phyloP scores from a whole-genome alignment of 2,888 invertebrate species.

The Leptopterna dolabrata region DNA sequence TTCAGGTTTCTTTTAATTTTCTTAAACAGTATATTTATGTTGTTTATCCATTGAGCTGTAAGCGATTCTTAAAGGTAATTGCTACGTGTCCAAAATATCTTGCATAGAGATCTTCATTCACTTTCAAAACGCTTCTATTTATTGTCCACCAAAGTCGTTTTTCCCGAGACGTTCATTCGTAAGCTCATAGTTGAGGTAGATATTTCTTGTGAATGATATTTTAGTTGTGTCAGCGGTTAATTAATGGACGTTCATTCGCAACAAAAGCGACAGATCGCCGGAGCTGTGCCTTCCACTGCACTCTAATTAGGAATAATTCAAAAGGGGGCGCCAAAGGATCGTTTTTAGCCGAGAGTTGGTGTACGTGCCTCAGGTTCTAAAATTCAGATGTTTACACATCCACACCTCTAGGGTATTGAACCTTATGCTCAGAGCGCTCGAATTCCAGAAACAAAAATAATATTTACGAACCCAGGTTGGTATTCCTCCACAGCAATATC shows the following conservation, averaged over 20 bases:
- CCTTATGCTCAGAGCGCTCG: neutral
- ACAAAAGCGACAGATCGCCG: neutral
- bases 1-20: too few species aligned
- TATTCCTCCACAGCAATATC: too few species aligned
- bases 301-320: neutral
- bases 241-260: neutral
- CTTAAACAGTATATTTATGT: too few species aligned
- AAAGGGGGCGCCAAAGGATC: neutral
- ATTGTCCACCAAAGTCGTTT: neutral
- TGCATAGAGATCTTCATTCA: too few species aligned
- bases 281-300: neutral
- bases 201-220: neutral
- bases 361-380: neutral
- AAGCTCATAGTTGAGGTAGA: neutral
- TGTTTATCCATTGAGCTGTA: too few species aligned
- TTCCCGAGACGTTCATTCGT: neutral
- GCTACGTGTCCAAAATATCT: too few species aligned
- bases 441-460: neutral
- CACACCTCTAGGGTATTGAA: neutral
- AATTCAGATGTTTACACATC: neutral
- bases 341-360: neutral
- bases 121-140: too few species aligned
- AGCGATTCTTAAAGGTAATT: too few species aligned
- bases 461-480: too few species aligned
- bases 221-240: neutral